Evolutionary conservation across 2,888 invertebrate species (phyloP).

Genomic region (Hypena proboscidalis): DNA sequence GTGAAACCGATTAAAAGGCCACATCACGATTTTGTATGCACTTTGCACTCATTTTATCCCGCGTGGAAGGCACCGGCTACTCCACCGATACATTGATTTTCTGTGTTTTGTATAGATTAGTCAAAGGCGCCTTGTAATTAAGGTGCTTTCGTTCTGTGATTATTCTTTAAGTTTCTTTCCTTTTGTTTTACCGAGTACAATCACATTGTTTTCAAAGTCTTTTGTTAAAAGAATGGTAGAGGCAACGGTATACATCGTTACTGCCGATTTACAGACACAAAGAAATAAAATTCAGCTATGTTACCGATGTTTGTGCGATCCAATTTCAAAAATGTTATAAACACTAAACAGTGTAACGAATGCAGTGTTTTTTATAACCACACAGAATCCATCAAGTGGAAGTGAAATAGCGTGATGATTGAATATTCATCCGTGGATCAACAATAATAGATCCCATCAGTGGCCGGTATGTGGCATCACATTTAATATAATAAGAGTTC

Average conservation of each 20-base stretch:
- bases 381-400: conserved; percentile 63
- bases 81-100: conserved; percentile 71
- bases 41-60: conserved; percentile 82
- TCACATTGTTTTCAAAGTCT: conserved; percentile 42
- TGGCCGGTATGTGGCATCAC: conserved; percentile 80
- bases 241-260: conserved; percentile 28
- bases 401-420: conserved; percentile 77
- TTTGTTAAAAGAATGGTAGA: conserved; percentile 39
- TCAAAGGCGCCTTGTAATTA: conserved; percentile 76
- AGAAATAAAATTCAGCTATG: conserved; percentile 37
- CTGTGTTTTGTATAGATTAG: conserved; percentile 72
- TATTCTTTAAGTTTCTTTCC: conserved; percentile 50
- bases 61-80: conserved; percentile 64
- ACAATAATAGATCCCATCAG: conserved; percentile 84
- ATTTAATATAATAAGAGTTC: conserved; percentile 84
- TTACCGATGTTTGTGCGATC: conserved; percentile 41
- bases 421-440: conserved; percentile 84
- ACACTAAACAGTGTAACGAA: conserved; percentile 60
- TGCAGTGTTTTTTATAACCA: conserved; percentile 59
- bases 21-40: conserved; percentile 85
- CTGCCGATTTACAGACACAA: conserved; percentile 32
- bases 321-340: conserved; percentile 50
- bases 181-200: conserved; percentile 45
- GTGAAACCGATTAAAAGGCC: conserved; percentile 84
- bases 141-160: conserved; percentile 63